Conservation (phyloP, 2,797 vertebrate genomes). For the Enteromius trimaculatus region DNA sequence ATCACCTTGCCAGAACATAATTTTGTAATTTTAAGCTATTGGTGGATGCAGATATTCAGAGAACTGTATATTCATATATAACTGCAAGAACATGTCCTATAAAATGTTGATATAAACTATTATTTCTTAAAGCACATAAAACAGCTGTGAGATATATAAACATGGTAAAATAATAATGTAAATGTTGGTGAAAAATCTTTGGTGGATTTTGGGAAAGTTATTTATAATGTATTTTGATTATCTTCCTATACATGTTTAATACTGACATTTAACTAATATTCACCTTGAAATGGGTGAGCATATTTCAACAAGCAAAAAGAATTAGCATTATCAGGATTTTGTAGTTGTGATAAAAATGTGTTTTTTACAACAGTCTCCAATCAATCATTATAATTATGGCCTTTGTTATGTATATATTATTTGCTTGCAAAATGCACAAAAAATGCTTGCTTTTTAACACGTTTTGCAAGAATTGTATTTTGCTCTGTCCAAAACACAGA, state of each 20-base stretch:
- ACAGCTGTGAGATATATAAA: not conserved
- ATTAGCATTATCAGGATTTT: not conserved
- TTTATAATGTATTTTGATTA: not conserved
- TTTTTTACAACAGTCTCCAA: not conserved
- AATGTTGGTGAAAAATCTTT: not conserved
- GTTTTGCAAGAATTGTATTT: not conserved
- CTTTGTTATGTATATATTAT: not conserved
- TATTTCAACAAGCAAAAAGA: not conserved
- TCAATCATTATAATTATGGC: not conserved
- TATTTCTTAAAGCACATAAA: not conserved
- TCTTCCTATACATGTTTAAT: not conserved
- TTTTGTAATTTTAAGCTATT: not conserved
- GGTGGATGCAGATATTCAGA: not conserved
- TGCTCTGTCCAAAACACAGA: slow-evolving; percentile 1
- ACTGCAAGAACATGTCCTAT: not conserved
- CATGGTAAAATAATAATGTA: not conserved
- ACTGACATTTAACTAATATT: not conserved
- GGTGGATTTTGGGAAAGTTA: not conserved
- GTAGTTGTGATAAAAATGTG: not conserved
- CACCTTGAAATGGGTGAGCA: not conserved
- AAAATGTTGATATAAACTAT: not conserved
- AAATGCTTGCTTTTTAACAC: not conserved
- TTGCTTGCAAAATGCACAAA: not conserved
- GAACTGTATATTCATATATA: not conserved
- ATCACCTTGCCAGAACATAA: not conserved